phyloP scores from a whole-genome alignment of 2,113 vertebrate species.

The Poecilia latipinna region DNA sequence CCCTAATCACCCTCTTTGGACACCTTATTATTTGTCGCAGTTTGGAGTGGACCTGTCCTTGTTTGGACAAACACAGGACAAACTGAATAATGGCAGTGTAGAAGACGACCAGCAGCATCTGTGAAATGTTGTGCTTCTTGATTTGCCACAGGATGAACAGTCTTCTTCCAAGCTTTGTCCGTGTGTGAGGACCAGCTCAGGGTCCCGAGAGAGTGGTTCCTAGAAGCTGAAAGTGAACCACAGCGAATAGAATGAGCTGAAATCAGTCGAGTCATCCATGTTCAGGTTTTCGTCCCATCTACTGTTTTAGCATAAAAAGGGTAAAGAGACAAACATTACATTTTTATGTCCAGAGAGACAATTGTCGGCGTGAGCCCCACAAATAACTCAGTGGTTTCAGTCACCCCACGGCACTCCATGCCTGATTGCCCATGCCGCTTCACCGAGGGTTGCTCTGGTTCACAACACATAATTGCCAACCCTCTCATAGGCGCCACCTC shows the following conservation, averaged over 20 bases:
- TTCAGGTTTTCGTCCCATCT: background rate
- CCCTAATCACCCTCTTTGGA: too few species aligned
- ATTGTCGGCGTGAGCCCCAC: constrained; percentile 5
- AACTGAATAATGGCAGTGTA: too few species aligned
- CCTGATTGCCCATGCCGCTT: constrained; percentile 56
- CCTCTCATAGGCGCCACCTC: constrained; percentile 59
- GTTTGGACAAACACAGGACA: too few species aligned
- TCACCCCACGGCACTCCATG: constrained; percentile 17
- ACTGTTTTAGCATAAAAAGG: background rate
- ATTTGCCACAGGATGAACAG: too few species aligned
- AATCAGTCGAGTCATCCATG: background rate
- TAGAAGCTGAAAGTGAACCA: background rate
- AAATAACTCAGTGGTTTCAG: constrained; percentile 26
- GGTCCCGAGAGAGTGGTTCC: too few species aligned
- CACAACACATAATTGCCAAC: constrained; percentile 74
- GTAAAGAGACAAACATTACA: background rate
- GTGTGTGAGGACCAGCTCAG: too few species aligned
- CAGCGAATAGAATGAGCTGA: background rate
- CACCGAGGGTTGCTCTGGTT: constrained; percentile 57
- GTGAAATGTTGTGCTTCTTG: too few species aligned
- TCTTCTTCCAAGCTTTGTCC: too few species aligned
- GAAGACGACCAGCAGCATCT: too few species aligned
- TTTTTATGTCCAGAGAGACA: background rate
- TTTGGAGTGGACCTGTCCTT: too few species aligned
- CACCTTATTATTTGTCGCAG: too few species aligned